Conservation (phyloP, 2,797 vertebrate genomes). For the Psittacula echo region DNA sequence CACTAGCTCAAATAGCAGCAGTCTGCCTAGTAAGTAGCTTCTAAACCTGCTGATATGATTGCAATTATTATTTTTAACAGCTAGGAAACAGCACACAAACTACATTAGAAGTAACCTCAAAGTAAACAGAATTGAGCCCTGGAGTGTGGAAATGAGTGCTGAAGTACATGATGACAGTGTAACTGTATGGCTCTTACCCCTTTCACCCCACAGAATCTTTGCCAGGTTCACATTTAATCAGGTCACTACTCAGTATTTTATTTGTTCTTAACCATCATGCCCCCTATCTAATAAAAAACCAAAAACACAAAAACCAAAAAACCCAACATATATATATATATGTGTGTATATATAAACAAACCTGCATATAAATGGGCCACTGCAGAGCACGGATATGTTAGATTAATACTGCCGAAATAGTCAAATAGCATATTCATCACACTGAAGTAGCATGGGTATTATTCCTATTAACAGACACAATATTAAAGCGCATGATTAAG, state of each 20-base stretch:
- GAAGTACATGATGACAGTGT: background rate
- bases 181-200: background rate
- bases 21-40: background rate
- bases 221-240: background rate
- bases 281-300: background rate
- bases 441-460: background rate
- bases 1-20: slow-evolving; percentile 17
- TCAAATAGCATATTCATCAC: background rate
- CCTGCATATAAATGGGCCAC: background rate
- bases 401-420: background rate
- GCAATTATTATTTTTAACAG: slow-evolving; percentile 33
- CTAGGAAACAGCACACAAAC: background rate
- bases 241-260: background rate
- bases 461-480: background rate
- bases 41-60: background rate
- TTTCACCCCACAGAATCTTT: background rate
- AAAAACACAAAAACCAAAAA: background rate
- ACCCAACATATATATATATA: background rate
- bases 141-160: background rate
- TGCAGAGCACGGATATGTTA: background rate
- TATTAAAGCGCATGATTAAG: background rate
- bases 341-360: background rate
- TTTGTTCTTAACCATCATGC: background rate
- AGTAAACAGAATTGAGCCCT: background rate
- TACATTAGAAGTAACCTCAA: background rate